Conservation (phyloP, 1,140 invertebrate species). For the Rhagoletis pomonella region DNA sequence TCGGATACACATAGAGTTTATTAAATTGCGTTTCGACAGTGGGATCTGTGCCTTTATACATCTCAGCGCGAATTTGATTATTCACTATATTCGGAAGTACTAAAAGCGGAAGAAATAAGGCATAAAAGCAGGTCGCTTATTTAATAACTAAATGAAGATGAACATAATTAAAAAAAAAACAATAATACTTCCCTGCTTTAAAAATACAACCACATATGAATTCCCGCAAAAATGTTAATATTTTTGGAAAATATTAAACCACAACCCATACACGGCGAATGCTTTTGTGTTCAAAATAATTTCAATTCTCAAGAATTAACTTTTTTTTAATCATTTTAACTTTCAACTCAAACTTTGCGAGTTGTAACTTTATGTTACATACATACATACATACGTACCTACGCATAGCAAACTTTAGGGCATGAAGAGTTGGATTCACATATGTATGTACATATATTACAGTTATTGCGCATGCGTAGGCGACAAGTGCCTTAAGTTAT, state of each 20-base stretch:
- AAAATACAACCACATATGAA: too few species aligned
- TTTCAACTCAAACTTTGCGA: too few species aligned
- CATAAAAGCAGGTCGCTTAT: too few species aligned
- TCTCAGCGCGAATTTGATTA: slow-evolving; percentile 73
- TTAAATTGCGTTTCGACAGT: slow-evolving; percentile 86
- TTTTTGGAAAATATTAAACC: too few species aligned
- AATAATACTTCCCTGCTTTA: not conserved
- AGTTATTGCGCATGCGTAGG: not conserved
- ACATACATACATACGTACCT: not conserved
- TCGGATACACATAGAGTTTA: slow-evolving; percentile 97
- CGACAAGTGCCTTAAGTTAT: not conserved
- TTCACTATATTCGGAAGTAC: slow-evolving; percentile 95
- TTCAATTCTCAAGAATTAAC: too few species aligned
- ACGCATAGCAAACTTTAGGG: too few species aligned
- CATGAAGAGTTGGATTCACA: not conserved
- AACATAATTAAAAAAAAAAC: not conserved
- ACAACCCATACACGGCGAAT: too few species aligned
- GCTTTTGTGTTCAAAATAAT: too few species aligned
- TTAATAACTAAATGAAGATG: not conserved
- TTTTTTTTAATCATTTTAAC: too few species aligned
- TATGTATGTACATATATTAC: not conserved
- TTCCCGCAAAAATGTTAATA: too few species aligned
- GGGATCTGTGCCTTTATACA: slow-evolving; percentile 73
- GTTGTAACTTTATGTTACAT: too few species aligned
- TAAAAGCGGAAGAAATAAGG: slow-evolving; percentile 70